These are phyloP conservation scores for Crax fasciolata DNA, from an alignment of 2,797 vertebrate genomes.

Conservation along the genomic window DNA sequence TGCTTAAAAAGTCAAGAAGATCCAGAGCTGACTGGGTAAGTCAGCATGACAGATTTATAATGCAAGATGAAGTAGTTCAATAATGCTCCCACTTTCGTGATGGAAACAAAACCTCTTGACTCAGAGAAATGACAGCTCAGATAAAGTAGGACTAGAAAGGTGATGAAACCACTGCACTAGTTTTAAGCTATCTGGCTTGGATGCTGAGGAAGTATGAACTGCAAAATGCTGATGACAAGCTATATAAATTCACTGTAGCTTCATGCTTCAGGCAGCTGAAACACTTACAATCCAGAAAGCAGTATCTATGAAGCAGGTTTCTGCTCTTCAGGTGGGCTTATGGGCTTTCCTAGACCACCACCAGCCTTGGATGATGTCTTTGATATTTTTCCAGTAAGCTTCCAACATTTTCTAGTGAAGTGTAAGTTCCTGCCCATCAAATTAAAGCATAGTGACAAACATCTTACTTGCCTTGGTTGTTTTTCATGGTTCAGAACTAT, in stretches of 20 bases:
- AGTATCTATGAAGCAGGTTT: background rate
- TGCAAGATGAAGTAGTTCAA: background rate
- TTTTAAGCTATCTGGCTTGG: conserved; percentile 2
- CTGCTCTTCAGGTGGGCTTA: background rate
- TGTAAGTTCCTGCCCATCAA: background rate
- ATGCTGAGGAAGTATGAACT: conserved; percentile 2
- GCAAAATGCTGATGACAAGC: conserved; percentile 29
- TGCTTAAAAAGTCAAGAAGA: background rate
- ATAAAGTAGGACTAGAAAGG: background rate
- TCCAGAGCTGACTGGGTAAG: background rate
- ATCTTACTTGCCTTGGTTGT: background rate
- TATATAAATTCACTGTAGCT: background rate
- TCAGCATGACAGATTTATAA: conserved; percentile 7
- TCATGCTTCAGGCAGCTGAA: background rate
- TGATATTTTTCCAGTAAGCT: background rate
- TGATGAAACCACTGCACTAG: background rate
- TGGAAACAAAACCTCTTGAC: conserved; percentile 15
- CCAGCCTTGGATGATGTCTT: background rate
- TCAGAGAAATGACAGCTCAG: background rate
- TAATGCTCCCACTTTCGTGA: background rate
- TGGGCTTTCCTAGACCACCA: background rate
- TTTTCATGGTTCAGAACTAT: background rate
- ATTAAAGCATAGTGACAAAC: background rate
- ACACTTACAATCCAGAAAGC: background rate
- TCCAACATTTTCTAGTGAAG: background rate